Conservation (phyloP, 2,797 vertebrate genomes). For the Chromis chromis region DNA sequence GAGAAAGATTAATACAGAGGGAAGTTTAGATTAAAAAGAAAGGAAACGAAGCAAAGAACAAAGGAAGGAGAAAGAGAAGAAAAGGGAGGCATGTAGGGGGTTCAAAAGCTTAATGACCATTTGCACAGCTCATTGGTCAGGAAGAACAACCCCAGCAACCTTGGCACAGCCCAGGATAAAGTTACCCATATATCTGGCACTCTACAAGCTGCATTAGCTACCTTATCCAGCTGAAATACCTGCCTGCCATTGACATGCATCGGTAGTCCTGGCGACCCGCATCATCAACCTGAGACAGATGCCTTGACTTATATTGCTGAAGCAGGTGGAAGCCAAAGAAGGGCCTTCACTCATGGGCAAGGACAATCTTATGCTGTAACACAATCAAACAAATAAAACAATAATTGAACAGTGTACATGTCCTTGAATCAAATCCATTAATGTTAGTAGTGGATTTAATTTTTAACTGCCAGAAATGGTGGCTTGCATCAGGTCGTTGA, state of each 20-base stretch:
- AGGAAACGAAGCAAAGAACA: conserved; percentile 7
- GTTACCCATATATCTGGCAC: conserved; percentile 60
- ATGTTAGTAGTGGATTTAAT: too few relatives aligned
- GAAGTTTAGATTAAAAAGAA: conserved; percentile 10
- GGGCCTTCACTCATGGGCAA: conserved; percentile 25
- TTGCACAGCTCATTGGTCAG: conserved; percentile 69
- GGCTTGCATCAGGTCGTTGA: too few relatives aligned
- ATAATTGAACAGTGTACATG: too few relatives aligned
- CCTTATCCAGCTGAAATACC: conserved; percentile 52
- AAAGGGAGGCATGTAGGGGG: conserved; percentile 6
- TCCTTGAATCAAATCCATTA: too few relatives aligned
- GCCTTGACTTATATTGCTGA: conserved; percentile 13
- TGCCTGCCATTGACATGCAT: conserved; percentile 36
- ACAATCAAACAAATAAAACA: not conserved
- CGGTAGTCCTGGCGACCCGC: conserved; percentile 27
- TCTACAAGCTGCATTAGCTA: conserved; percentile 66
- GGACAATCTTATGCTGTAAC: not conserved
- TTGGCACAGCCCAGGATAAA: conserved; percentile 58
- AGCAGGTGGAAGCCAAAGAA: conserved; percentile 18
- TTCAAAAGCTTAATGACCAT: conserved; percentile 55
- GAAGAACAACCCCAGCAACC: conserved; percentile 57
- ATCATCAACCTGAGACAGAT: conserved; percentile 47
- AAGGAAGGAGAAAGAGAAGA: conserved; percentile 23
- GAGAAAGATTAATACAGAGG: not conserved
- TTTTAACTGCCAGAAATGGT: too few relatives aligned